phyloP scores from a whole-genome alignment of 2,888 invertebrate genomes.

The Megaustenia siamemsis region DNA sequence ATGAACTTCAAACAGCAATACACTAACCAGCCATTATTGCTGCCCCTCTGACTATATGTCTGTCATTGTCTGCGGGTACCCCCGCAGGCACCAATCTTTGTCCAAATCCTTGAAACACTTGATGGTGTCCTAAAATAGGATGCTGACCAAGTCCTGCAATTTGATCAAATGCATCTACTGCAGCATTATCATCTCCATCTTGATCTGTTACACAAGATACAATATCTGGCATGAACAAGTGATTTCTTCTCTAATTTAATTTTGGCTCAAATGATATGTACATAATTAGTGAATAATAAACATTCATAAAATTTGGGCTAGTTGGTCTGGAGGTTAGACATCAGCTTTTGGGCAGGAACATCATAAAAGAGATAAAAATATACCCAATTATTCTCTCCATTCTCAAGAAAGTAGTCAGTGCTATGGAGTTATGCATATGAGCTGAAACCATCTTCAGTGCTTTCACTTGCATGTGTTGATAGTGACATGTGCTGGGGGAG shows the following conservation, averaged over 20 bases:
- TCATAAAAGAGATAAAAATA: too few species aligned
- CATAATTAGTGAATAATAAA: too few species aligned
- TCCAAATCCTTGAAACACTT: slow-evolving; percentile 67
- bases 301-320: too few species aligned
- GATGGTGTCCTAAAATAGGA: slow-evolving; percentile 45
- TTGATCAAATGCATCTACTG: not conserved
- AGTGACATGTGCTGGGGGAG: too few species aligned
- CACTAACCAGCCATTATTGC: slow-evolving; percentile 65
- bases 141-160: slow-evolving; percentile 27
- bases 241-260: not conserved
- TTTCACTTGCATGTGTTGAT: too few species aligned
- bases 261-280: not conserved
- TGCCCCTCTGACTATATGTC: slow-evolving; percentile 62
- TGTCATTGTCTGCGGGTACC: slow-evolving; percentile 62
- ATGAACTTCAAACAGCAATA: not conserved
- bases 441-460: too few species aligned
- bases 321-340: too few species aligned
- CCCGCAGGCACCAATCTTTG: slow-evolving; percentile 68
- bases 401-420: too few species aligned
- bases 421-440: too few species aligned
- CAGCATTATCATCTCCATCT: slow-evolving; percentile 11
- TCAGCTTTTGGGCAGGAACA: too few species aligned
- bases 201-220: slow-evolving; percentile 11
- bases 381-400: too few species aligned
- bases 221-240: too few species aligned